Percentiles rank a stretch among this genome's conserved stretches.
Conservation (phyloP, 1,140 invertebrate species). For the Ceratitis capitata region DNA sequence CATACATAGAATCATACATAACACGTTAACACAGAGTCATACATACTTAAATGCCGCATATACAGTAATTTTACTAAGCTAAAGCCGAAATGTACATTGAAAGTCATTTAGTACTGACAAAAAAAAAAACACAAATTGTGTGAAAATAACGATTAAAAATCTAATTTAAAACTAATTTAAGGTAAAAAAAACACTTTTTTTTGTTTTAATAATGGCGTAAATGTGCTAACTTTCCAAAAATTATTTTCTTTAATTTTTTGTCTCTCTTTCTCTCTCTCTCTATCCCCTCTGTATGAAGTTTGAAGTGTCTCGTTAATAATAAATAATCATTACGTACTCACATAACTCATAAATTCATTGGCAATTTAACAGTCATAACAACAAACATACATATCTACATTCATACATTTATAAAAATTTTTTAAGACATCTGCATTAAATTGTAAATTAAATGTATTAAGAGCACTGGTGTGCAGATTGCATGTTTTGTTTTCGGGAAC, state of each 20-base stretch:
- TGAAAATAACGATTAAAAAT: background rate
- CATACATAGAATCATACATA: background rate
- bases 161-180: background rate
- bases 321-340: background rate
- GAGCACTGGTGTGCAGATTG: background rate
- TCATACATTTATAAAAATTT: conserved; percentile 32
- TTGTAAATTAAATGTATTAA: background rate
- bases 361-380: background rate
- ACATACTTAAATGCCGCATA: background rate
- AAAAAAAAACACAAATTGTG: background rate
- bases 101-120: too few relatives aligned
- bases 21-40: background rate
- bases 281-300: background rate
- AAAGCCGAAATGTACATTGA: too few relatives aligned
- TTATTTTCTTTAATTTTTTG: background rate
- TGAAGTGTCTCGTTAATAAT: background rate
- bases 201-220: background rate
- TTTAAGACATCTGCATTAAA: background rate
- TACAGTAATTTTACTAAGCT: background rate
- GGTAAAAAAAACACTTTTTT: background rate
- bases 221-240: background rate
- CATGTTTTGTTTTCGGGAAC: background rate
- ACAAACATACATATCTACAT: background rate
- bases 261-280: background rate
- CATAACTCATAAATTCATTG: background rate